Conservation (phyloP, 2,797 vertebrate species). For the Sebastiscus tertius region DNA sequence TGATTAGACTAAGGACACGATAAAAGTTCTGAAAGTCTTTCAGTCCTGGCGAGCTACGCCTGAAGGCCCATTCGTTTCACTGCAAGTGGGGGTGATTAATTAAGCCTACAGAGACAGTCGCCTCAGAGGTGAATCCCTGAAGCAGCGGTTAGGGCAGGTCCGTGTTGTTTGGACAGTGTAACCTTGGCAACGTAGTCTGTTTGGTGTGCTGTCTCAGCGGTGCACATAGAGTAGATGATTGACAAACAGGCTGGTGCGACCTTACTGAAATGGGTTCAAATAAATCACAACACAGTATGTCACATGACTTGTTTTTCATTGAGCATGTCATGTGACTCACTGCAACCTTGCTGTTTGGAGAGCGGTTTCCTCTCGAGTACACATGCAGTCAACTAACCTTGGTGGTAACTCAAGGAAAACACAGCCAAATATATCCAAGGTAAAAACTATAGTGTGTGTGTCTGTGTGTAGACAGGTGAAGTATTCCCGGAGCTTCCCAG, state of each 20-base stretch:
- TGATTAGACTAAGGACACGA: slow-evolving; percentile 49
- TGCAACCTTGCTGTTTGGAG: slow-evolving; percentile 44
- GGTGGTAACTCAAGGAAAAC: slow-evolving; percentile 49
- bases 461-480: slow-evolving; percentile 28
- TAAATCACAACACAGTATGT: background rate
- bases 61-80: slow-evolving; percentile 57
- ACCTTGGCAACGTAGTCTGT: slow-evolving; percentile 39
- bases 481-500: slow-evolving; percentile 59
- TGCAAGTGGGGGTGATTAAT: slow-evolving; percentile 69
- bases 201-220: slow-evolving; percentile 12
- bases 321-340: slow-evolving; percentile 12
- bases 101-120: slow-evolving; percentile 58
- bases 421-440: slow-evolving; percentile 44
- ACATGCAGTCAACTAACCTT: slow-evolving; percentile 43
- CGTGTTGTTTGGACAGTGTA: slow-evolving; percentile 52
- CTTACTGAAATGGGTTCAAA: background rate
- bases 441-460: background rate
- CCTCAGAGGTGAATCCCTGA: slow-evolving; percentile 46
- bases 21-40: slow-evolving; percentile 55
- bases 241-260: slow-evolving; percentile 5
- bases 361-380: slow-evolving; percentile 32
- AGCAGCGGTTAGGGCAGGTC: slow-evolving; percentile 32
- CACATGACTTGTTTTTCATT: background rate
- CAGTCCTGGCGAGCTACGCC: slow-evolving; percentile 43
- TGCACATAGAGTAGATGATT: background rate